Conservation (phyloP, 2,888 invertebrate genomes). For the Nemotelus nigrinus region DNA sequence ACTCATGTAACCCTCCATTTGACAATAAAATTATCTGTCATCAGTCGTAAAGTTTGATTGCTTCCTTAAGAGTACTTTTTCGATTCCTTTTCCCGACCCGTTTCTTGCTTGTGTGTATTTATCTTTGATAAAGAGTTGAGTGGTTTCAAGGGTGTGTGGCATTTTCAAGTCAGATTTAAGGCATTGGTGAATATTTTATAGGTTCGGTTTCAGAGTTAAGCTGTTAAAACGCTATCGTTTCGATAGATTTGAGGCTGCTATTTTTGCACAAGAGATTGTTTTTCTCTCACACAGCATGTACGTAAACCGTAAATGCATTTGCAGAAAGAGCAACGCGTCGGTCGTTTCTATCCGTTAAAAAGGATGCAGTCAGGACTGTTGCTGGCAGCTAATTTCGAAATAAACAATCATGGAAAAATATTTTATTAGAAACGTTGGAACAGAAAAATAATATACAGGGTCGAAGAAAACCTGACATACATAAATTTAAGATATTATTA, state of each 20-base stretch:
- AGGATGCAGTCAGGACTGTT: too few species aligned
- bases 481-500: too few species aligned
- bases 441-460: too few species aligned
- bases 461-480: too few species aligned
- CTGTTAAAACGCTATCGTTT: constrained; percentile 32
- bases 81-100: not conserved
- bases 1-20: constrained; percentile 41
- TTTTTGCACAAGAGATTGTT: constrained; percentile 17
- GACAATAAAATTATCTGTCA: constrained; percentile 45
- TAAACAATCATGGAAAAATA: too few species aligned
- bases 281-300: not conserved
- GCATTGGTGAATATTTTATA: constrained; percentile 39
- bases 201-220: constrained; percentile 36
- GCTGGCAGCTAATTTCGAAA: too few species aligned
- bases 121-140: constrained; percentile 39
- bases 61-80: constrained; percentile 40
- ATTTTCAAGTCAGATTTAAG: constrained; percentile 39
- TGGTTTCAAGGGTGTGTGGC: constrained; percentile 16
- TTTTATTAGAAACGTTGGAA: too few species aligned
- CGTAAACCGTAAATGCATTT: too few species aligned
- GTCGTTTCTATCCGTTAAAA: too few species aligned
- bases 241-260: constrained; percentile 37
- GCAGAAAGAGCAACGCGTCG: too few species aligned
- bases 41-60: constrained; percentile 45
- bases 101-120: constrained; percentile 10